Evolutionary conservation across 2,113 vertebrate species (phyloP).

Genomic region (Lontra canadensis): DNA sequence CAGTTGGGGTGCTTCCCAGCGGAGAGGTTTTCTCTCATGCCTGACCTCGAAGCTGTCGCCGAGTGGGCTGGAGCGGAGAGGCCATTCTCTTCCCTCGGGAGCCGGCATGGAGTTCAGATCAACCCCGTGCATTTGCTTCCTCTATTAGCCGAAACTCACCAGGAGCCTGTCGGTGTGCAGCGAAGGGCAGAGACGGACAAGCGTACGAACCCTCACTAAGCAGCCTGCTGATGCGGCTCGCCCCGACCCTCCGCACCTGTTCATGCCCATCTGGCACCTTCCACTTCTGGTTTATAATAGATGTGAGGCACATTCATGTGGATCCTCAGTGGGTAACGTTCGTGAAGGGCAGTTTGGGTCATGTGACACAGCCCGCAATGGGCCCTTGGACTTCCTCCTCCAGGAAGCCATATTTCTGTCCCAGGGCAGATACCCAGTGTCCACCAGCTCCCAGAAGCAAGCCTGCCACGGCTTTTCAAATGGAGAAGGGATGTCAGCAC

Average conservation of each 20-base stretch:
- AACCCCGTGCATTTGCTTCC: background rate
- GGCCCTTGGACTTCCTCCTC: too few species aligned
- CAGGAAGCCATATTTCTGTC: background rate
- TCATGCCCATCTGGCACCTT: background rate
- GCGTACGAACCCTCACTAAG: background rate
- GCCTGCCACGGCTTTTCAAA: background rate
- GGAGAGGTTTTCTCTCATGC: background rate
- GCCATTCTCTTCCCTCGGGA: background rate
- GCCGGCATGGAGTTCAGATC: background rate
- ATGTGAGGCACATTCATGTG: background rate
- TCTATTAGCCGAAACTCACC: background rate
- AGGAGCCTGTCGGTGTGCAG: background rate
- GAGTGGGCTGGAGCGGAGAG: background rate
- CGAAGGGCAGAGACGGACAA: background rate
- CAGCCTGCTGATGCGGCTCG: background rate
- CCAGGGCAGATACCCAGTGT: background rate
- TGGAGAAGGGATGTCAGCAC: background rate
- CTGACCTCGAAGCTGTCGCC: background rate
- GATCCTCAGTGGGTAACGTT: background rate
- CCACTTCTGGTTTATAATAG: background rate
- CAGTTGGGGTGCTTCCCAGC: background rate
- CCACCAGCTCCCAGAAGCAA: background rate
- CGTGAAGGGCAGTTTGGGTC: background rate
- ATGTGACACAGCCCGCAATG: background rate
- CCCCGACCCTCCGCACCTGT: background rate